Base-by-base conservation (phyloP, 2,888 invertebrate species). In the Lobophora halterata region DNA sequence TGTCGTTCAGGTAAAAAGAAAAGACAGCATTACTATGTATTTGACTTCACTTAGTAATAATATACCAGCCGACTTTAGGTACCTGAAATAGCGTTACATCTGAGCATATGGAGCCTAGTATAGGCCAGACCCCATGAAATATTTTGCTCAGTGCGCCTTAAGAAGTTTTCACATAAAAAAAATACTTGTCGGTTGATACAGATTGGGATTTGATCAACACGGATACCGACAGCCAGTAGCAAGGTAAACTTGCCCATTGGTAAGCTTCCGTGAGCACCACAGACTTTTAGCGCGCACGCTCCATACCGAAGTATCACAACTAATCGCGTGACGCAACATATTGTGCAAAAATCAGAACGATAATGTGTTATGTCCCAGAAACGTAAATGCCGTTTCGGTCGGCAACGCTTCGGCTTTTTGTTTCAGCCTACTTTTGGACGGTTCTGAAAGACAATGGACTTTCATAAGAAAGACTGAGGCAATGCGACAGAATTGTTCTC, bases 281-380 rank as follows among this genome's bases (percentile, higher is more conserved):
- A 39, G 43, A 42, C 36, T n/a, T n/a, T n/a, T n/a, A n/a, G n/a
- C 46, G 50, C 53, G 54, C 51, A 53, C 55, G 49, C 24, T 33
- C 12, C 49, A 50, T 49, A 50, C 32, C 58, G 55, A 61, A 47
- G 33, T 58, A 55, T 57, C 47, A 54, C 63, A 49, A 55, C 46
- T 60, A 51, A 67, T 65, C 55, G 14, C 19, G 70, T n/a, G 62
- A 64, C 60, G 60, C 52, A 66, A 69, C 25, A 17, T 46, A 46
- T 71, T 71, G 63, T 57, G 66, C 63, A 66, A 60, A 62, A 63
- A 54, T 55, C 34, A 51, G 52, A 46, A 43, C 50, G 36, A 38
- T 55, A 60, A 62, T 59, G 50, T 58, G 52, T 43, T 56, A 52
- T 62, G 67, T 59, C 48, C 66, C 52, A 63, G 55, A 52, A 41